Evolutionary conservation across 2,113 vertebrate genomes (phyloP), one percentile per base, ranked within the genome.

Genomic region (Macroglossus sobrinus): DNA sequence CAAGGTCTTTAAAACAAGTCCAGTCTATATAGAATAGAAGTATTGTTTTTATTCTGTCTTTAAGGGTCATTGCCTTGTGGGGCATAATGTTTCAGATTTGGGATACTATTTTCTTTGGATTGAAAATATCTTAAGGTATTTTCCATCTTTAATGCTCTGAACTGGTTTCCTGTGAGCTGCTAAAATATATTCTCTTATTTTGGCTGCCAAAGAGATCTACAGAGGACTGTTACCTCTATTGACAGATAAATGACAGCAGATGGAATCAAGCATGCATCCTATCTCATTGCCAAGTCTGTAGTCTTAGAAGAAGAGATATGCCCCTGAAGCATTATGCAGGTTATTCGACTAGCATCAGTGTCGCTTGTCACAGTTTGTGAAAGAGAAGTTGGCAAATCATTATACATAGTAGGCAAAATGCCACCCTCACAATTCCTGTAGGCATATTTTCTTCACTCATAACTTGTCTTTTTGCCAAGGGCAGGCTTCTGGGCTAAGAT

Each of bases 171-270:
- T 71, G 64, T 26, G 43, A 91, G 21, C 53, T 69, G 35, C 33
- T 78, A 91, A 93, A 95, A 96, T 72, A 76, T 3, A 88, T 43
- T 63, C 63, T 94, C 78, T 95, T 30, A 8, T 55, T 68, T 22
- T 43, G 66, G 71, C 89, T 94, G 93, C 89, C 89, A 92, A 59
- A 68, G 21, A 81, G 61, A 38, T 21, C 15, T 45, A 28, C 5
- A 4, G 71, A 91, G 35, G 55, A 64, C 50, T 9, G 18, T 69
- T 92, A 24, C 91, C 81, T 76, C 24, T 85, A 93, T 33, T 85
- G 96, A 92, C 96, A 95, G 84, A 75, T 71, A 95, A 50, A 84
- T 61, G 81, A 92, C 63, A 94, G 88, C 90, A 93, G 80, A 79
- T 82, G 88, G 95, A 89, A 91, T 57, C 43, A n/a, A 30, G 57